A percentile compares a stretch with the other conserved stretches of the same genome.
phyloP scores from a whole-genome alignment of 2,797 vertebrate genomes.

The Hoplostethus mediterraneus region DNA sequence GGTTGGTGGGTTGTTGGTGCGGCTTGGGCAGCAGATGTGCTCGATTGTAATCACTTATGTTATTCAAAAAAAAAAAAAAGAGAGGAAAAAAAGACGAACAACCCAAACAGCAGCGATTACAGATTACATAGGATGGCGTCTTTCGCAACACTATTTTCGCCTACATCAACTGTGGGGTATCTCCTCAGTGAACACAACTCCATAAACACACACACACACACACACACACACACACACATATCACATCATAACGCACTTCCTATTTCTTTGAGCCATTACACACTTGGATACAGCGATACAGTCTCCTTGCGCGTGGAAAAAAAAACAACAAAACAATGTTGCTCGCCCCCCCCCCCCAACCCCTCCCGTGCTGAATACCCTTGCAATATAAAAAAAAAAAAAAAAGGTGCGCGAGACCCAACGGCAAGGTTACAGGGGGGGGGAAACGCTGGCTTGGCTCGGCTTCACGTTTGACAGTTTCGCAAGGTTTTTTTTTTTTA shows the following conservation, averaged over 20 bases:
- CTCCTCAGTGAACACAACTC: slow-evolving; percentile 32
- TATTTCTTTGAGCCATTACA: slow-evolving; percentile 46
- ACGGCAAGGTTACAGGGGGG: not conserved
- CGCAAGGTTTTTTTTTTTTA: slow-evolving; percentile 8
- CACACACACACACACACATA: slow-evolving; percentile 22
- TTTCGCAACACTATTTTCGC: slow-evolving; percentile 38
- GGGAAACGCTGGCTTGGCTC: slow-evolving; percentile 10
- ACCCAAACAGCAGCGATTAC: slow-evolving; percentile 27
- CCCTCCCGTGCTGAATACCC: slow-evolving; percentile 11
- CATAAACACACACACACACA: slow-evolving; percentile 21
- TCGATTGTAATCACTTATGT: slow-evolving; percentile 31
- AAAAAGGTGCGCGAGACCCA: slow-evolving; percentile 32
- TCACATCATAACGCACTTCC: slow-evolving; percentile 61
- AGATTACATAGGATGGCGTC: slow-evolving; percentile 57
- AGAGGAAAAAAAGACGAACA: slow-evolving; percentile 13
- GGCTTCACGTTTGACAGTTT: slow-evolving; percentile 46
- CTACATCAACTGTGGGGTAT: slow-evolving; percentile 48
- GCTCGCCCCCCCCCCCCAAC: too few relatives aligned
- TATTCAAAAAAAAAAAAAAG: not conserved
- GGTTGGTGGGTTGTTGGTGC: slow-evolving; percentile 34
- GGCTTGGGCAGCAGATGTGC: slow-evolving; percentile 28
- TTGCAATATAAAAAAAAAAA: slow-evolving; percentile 21
- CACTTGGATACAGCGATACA: too few relatives aligned
- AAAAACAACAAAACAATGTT: slow-evolving; percentile 13
- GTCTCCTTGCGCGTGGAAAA: slow-evolving; percentile 17